A percentile compares a stretch with the other conserved stretches of the same genome.
phyloP scores from a whole-genome alignment of 2,888 invertebrate species.

The Parthenolecanium corni region DNA sequence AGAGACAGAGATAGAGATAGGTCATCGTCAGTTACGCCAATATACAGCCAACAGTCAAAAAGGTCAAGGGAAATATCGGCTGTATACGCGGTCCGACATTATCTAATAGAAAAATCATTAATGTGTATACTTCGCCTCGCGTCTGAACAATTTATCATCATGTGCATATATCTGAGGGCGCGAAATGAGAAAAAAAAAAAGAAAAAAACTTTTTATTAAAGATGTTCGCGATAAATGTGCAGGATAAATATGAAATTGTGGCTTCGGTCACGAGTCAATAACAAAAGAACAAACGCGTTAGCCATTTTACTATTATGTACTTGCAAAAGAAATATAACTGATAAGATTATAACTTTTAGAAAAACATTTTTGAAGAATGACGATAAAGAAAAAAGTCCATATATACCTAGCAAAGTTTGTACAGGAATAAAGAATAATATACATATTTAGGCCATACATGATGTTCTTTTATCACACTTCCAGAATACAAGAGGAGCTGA shows the following conservation, averaged over 20 bases:
- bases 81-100: background rate
- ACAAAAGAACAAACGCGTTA: too few species aligned
- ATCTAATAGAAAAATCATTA: conserved; percentile 7
- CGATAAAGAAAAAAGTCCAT: too few species aligned
- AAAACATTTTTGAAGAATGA: too few species aligned
- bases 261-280: too few species aligned
- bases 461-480: too few species aligned
- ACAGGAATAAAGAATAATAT: too few species aligned
- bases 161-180: background rate
- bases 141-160: background rate
- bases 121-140: conserved; percentile 4
- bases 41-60: background rate
- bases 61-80: conserved; percentile 7
- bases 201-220: background rate
- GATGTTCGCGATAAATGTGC: background rate
- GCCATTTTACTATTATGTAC: too few species aligned
- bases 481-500: too few species aligned
- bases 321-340: too few species aligned
- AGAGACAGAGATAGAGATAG: background rate
- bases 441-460: too few species aligned
- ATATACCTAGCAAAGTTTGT: too few species aligned
- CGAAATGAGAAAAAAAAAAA: background rate
- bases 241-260: background rate
- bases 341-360: too few species aligned
- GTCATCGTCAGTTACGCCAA: background rate